Conservation (phyloP, 2,888 invertebrate species). For the Chirona hameri region DNA sequence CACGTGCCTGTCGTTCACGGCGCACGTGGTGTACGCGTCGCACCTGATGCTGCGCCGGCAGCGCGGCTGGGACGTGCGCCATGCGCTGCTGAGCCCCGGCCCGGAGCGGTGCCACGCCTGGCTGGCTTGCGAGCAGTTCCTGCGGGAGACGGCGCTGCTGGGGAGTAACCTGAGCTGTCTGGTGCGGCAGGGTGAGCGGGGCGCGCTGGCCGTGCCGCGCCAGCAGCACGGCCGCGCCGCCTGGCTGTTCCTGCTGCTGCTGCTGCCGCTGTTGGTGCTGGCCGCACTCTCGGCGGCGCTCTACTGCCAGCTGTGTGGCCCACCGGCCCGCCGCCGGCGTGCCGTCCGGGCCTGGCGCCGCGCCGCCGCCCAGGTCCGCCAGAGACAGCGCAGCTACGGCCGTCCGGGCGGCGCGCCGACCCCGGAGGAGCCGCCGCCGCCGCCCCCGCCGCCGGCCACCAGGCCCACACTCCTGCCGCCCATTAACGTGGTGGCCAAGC, state of each 20-base stretch:
- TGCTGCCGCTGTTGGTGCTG: not conserved
- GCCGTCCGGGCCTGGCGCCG: not conserved
- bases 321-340: not conserved
- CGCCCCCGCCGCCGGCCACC: no score
- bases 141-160: not conserved
- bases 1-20: not conserved
- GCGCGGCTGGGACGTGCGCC: not conserved
- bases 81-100: not conserved
- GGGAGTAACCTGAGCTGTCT: constrained; percentile 4
- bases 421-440: no score
- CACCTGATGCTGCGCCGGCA: not conserved
- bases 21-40: constrained; percentile 2
- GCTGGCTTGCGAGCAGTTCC: not conserved
- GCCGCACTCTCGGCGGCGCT: not conserved
- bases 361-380: not conserved
- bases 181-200: not conserved
- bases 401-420: no score
- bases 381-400: not conserved
- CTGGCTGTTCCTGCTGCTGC: constrained; percentile 7
- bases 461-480: no score
- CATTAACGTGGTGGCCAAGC: no score
- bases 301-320: not conserved
- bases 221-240: not conserved
- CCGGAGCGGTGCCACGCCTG: not conserved
- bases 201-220: constrained; percentile 7